phyloP scores from a whole-genome alignment of 2,888 invertebrate species.

The Ormyrus thymus region DNA sequence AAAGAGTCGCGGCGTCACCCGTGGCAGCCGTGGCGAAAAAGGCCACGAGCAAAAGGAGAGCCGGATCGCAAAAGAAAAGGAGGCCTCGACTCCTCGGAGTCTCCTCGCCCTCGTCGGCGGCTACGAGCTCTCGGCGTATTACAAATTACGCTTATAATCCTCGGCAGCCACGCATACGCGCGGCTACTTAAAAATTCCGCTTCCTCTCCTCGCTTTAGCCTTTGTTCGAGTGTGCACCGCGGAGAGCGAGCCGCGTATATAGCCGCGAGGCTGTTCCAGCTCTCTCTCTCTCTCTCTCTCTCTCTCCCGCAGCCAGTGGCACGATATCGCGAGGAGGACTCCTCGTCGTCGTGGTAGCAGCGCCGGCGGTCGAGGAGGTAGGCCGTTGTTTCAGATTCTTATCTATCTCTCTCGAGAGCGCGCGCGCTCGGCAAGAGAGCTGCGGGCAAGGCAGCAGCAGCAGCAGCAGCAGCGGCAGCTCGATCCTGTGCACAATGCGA shows the following conservation, averaged over 20 bases:
- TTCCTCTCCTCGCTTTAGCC: not conserved
- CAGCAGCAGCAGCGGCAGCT: not conserved
- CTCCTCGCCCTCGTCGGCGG: not conserved
- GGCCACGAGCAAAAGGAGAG: too few relatives aligned
- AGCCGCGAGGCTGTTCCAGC: not conserved
- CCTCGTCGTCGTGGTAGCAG: slow-evolving; percentile 25
- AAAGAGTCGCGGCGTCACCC: too few relatives aligned
- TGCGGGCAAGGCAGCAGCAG: not conserved
- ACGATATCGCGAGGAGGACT: slow-evolving; percentile 17
- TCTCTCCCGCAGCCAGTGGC: not conserved
- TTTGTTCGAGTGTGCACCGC: too few relatives aligned
- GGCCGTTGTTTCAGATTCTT: slow-evolving; percentile 52
- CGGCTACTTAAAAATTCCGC: too few relatives aligned
- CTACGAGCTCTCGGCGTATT: not conserved
- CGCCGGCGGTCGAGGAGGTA: slow-evolving; percentile 12
- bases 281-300: slow-evolving; percentile 22
- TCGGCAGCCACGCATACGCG: slow-evolving; percentile 3
- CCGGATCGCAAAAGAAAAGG: too few relatives aligned
- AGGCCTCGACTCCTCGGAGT: not conserved
- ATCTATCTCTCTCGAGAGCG: slow-evolving; percentile 38
- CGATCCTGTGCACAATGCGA: slow-evolving; percentile 11
- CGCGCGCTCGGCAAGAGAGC: slow-evolving; percentile 24
- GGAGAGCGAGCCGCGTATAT: too few relatives aligned
- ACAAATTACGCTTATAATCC: slow-evolving; percentile 44
- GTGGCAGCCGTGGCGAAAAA: too few relatives aligned